phyloP scores from a whole-genome alignment of 2,113 vertebrate genomes.

The Toxotes jaculatrix region DNA sequence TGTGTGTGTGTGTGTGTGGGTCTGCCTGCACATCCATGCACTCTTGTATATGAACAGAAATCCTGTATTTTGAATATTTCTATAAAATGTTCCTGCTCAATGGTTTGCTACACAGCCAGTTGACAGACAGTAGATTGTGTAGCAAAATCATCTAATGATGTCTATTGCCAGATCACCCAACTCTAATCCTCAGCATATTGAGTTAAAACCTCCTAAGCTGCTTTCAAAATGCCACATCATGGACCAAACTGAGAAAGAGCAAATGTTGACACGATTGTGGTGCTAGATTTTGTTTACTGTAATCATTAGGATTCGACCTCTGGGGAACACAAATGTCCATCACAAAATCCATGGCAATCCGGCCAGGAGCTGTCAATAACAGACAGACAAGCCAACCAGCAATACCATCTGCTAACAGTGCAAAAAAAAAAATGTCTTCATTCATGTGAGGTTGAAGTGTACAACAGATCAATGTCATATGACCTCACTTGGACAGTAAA shows the following conservation, averaged over 20 bases:
- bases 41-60: background rate
- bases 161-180: background rate
- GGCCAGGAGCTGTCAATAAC: background rate
- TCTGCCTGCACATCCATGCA: constrained; percentile 1
- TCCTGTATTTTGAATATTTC: no score
- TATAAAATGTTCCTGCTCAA: no score
- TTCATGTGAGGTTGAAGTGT: no score
- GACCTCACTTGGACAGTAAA: no score
- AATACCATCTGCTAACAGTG: background rate
- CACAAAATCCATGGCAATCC: background rate
- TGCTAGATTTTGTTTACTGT: background rate
- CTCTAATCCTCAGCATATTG: background rate
- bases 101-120: no score
- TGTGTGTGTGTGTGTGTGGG: constrained; percentile 18
- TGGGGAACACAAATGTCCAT: background rate
- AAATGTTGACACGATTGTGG: background rate
- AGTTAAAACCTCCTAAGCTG: background rate
- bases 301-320: background rate
- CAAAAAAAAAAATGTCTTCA: background rate
- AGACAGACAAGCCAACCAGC: background rate
- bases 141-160: no score
- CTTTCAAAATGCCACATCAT: background rate
- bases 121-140: no score
- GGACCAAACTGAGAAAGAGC: background rate
- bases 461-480: no score